Base-by-base conservation (phyloP, 1,140 invertebrate species). In the Hydropsyche tenuis region DNA sequence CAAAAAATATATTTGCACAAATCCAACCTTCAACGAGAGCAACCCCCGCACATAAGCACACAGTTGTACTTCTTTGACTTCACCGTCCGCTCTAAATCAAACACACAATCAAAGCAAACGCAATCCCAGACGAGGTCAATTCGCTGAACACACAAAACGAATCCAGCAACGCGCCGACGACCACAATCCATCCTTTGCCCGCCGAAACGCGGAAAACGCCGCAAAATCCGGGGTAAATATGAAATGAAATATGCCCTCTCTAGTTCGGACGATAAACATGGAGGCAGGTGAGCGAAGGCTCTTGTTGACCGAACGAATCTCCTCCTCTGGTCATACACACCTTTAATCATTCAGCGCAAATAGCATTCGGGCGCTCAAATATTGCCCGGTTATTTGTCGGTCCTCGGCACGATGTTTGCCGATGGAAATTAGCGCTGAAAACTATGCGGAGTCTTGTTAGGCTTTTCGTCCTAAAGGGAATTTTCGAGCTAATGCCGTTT, bases 281-380 rank as follows among this genome's bases (percentile, higher is more conserved):
- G 6, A 18, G 6, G 22, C 56, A 60, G 30, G 30, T 37, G 53
- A 70, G 56, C 25, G 0, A 42, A 72, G 56, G 11, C 46, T 14
- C 25, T 18, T 76, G 75, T 76, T 76, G 75, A 76, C 75, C 65
- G 69, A 63, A 46, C 72, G 46, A 56, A 73, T 69, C 75, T 68
- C 60, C 68, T 66, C 75, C 75, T 76, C 73, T 76, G 75, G 75
- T 69, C 72, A 68, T 69, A 74, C 72, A 68, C 75, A 74, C 72
- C 75, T 74, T 76, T 76, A 73, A 76, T 76, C 72, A 76, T 76
- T 76, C 69, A 76, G 68, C 51, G 75, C 70, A 73, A 76, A 76
- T 53, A 76, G 72, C 72, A 74, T 74, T 76, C 72, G 45, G 45
- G 18, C 74, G 43, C 66, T 73, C 74, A 65, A 76, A 76, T 76